phyloP scores from a whole-genome alignment of 2,888 invertebrate species.

The Hyposoter didymator region DNA sequence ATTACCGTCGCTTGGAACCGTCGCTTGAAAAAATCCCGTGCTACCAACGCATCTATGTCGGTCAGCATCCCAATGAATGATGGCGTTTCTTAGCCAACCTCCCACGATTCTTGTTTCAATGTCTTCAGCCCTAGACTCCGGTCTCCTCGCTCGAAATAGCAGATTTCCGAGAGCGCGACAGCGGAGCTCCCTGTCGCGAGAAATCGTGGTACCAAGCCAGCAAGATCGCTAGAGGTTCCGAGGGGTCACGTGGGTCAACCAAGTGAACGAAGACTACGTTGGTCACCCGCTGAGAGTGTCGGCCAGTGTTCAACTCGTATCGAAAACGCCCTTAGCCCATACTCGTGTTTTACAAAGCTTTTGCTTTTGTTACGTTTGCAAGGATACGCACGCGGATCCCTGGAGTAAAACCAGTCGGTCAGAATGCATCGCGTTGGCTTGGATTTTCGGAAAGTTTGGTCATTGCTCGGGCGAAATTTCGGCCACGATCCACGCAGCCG shows the following conservation, averaged over 20 bases:
- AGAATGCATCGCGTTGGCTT: neutral
- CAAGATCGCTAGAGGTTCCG: slow-evolving; percentile 22
- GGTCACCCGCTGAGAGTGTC: slow-evolving; percentile 82
- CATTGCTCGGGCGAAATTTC: neutral
- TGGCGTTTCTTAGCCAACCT: neutral
- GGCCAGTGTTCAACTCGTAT: slow-evolving; percentile 75
- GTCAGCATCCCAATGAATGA: neutral
- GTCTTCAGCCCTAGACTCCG: neutral
- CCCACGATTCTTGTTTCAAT: neutral
- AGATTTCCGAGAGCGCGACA: slow-evolving; percentile 64
- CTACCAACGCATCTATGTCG: neutral
- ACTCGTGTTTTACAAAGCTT: slow-evolving; percentile 50
- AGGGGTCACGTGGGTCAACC: slow-evolving; percentile 77
- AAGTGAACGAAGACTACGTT: slow-evolving; percentile 76
- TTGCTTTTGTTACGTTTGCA: slow-evolving; percentile 11
- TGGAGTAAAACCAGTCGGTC: neutral
- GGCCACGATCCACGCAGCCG: neutral
- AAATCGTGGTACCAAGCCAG: slow-evolving; percentile 66
- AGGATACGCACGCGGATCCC: neutral
- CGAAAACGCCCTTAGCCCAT: slow-evolving; percentile 65
- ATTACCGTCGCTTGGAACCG: neutral
- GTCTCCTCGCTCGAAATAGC: neutral
- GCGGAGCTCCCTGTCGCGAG: slow-evolving; percentile 47
- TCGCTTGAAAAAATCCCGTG: neutral
- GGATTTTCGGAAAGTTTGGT: neutral